These are phyloP conservation scores for Ophion ellenae DNA, from an alignment of 2,888 invertebrate species.

Conservation along the genomic window DNA sequence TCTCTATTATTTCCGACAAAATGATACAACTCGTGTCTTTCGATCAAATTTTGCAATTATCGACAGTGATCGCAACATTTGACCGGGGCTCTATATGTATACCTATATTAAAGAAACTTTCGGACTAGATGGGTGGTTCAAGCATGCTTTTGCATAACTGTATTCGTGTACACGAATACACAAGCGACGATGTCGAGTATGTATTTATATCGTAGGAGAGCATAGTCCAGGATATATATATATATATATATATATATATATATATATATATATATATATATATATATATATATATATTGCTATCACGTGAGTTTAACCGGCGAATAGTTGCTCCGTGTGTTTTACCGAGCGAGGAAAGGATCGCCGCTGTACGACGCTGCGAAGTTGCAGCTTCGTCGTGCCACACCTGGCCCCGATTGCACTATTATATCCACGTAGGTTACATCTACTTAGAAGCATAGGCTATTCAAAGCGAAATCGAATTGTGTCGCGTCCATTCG, in stretches of 20 bases:
- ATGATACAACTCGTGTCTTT: too few species aligned
- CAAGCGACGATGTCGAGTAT: slow-evolving; percentile 13
- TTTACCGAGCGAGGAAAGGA: slow-evolving; percentile 41
- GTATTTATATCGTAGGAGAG: not conserved
- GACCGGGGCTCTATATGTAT: too few species aligned
- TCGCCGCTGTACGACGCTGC: slow-evolving; percentile 1
- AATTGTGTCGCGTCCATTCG: not conserved
- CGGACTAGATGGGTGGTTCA: slow-evolving; percentile 13
- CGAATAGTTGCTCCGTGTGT: slow-evolving; percentile 42
- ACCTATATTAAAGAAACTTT: not conserved
- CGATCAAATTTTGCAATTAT: too few species aligned
- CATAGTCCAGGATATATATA: not conserved
- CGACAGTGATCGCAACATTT: too few species aligned
- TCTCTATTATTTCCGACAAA: too few species aligned
- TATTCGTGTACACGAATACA: not conserved
- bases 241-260: not conserved
- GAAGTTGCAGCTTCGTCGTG: slow-evolving; percentile 70
- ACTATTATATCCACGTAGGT: slow-evolving; percentile 38
- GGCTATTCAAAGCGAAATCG: not conserved
- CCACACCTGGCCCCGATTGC: slow-evolving; percentile 81
- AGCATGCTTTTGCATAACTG: slow-evolving; percentile 23
- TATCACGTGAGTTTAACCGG: slow-evolving; percentile 51
- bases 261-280: not conserved
- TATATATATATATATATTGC: slow-evolving; percentile 1
- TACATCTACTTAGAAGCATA: not conserved